Percentiles rank a stretch among this genome's conserved stretches.
These are phyloP conservation scores for Microctenopoma stevenorrisi DNA, from an alignment of 2,797 vertebrate species.

Conservation along the genomic window DNA sequence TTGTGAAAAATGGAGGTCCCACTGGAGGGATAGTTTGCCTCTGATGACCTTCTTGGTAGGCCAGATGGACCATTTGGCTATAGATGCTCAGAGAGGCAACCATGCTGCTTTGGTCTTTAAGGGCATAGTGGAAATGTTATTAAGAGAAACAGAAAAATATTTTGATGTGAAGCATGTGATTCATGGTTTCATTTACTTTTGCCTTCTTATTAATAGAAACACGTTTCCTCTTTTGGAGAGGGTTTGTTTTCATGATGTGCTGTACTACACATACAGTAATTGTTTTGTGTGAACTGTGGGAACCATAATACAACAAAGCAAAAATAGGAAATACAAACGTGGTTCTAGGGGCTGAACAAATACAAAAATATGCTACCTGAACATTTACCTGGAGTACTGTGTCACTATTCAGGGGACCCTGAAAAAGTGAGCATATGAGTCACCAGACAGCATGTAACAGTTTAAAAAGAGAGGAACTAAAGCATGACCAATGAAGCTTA, in stretches of 20 bases:
- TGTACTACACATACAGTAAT: not conserved
- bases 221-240: not conserved
- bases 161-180: conserved; percentile 1
- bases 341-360: not conserved
- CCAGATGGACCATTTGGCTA: conserved; percentile 21
- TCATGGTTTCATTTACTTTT: not conserved
- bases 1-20: conserved; percentile 35
- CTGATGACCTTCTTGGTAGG: conserved; percentile 38
- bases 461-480: conserved; percentile 21
- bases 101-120: not conserved
- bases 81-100: conserved; percentile 1
- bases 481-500: not conserved
- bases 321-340: not conserved
- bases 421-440: conserved; percentile 34
- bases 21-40: conserved; percentile 28
- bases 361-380: conserved; percentile 1
- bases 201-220: not conserved
- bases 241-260: not conserved
- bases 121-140: conserved; percentile 6
- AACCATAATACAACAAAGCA: conserved; percentile 5
- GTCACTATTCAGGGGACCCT: conserved; percentile 7
- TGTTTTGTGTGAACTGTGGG: not conserved
- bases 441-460: conserved; percentile 5
- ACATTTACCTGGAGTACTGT: conserved; percentile 23
- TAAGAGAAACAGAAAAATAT: conserved; percentile 3